Base-by-base conservation (phyloP, 2,888 invertebrate species). In the Marronus borbonicus region DNA sequence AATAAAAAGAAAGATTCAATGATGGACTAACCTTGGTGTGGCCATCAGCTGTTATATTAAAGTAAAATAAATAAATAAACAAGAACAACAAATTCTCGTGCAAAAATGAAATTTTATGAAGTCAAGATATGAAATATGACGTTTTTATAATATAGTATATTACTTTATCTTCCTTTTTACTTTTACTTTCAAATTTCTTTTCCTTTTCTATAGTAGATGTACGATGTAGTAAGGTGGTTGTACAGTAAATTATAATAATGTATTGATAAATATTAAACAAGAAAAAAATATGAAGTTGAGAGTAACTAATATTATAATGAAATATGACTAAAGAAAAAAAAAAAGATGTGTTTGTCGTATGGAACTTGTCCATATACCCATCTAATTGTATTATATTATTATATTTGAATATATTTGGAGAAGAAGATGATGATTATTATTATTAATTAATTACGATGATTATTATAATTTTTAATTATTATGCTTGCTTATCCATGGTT, bases 181-280 rank as follows among this genome's bases (percentile, higher is more conserved):
- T 44, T 44, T 44, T 12, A 44, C 44, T 44, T 44, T 44, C 8
- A 8, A 24, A 12, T 44, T 44, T 44, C 44, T 44, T 74, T 49
- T 74, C 39, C 60, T 60, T 74, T 74, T 60, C 49, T 74, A 62
- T 84, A 85, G 84, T 88, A 86, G 87, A 84, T 87, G 86, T 87
- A 87, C 85, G 86, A 86, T 86, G 87, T 88, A 88, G 88, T 83
- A 80, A 84, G 88, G 88, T 88, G 88, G 86, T 87, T 88, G 88
- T 88, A 88, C 88, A 88, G 86, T 83, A 82, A 87, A 85, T 85
- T 86, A 85, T 84, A 85, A 83, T 80, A 80, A 55, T 55, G 55
- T 55, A 55, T n/a, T 81, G 80, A 82, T 82, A 83, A 79, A 82
- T 66, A 76, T 65, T 44, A 44, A 44, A 44, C 31, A 36, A 39